phyloP scores from a whole-genome alignment of 1,140 invertebrate species.

The Bombus waltoni region DNA sequence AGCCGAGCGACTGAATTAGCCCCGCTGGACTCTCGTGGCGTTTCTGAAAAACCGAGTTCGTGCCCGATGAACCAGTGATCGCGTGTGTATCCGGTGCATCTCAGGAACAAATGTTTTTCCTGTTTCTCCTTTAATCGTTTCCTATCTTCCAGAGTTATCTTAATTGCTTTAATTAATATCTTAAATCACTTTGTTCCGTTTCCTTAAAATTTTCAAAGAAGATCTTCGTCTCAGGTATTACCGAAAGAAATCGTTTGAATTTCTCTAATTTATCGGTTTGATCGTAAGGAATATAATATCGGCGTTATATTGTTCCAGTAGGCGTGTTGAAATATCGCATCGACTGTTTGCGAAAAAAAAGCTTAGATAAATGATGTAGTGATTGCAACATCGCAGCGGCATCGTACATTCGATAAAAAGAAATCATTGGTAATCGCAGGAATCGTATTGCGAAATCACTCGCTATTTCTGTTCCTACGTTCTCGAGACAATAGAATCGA shows the following conservation, averaged over 20 bases:
- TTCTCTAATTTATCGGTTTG: neutral
- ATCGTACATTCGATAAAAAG: neutral
- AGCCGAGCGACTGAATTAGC: conserved; percentile 50
- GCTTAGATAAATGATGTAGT: neutral
- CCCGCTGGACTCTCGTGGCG: conserved; percentile 46
- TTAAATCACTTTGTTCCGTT: too few species aligned
- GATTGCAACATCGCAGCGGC: neutral
- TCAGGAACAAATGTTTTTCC: neutral
- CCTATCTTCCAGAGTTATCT: too few species aligned
- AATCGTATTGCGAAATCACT: conserved; percentile 7
- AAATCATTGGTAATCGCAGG: neutral
- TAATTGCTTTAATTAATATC: too few species aligned
- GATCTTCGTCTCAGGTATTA: too few species aligned
- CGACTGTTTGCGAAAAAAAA: neutral
- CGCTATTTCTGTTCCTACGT: conserved; percentile 1
- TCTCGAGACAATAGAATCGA: conserved; percentile 11
- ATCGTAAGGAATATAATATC: neutral
- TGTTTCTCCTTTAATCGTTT: too few species aligned
- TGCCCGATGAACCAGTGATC: conserved; percentile 30
- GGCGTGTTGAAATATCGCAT: neutral
- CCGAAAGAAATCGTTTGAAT: neutral
- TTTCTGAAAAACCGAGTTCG: conserved; percentile 38
- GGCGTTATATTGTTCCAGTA: neutral
- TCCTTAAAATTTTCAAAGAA: too few species aligned
- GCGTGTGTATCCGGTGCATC: conserved; percentile 44